A percentile compares a stretch with the other conserved stretches of the same genome.
Conservation (phyloP, 2,888 invertebrate genomes). For the Volucella inflata region DNA sequence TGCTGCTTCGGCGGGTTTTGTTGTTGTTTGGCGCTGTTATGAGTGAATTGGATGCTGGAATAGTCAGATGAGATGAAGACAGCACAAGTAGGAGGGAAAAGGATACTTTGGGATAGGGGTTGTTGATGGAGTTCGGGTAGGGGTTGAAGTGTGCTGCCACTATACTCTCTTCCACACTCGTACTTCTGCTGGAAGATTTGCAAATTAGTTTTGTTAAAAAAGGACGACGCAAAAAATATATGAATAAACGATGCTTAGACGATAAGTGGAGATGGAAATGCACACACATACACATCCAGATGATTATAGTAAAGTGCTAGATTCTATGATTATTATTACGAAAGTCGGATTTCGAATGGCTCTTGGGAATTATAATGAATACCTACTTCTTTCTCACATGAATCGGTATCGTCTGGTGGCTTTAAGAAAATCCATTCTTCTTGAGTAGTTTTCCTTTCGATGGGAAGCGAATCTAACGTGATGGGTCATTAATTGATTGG, state of each 20-base stretch:
- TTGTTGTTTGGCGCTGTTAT: slow-evolving; percentile 10
- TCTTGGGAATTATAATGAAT: slow-evolving; percentile 70
- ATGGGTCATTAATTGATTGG: slow-evolving; percentile 7
- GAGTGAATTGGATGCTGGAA: slow-evolving; percentile 30
- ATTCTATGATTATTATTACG: slow-evolving; percentile 66
- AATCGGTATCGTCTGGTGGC: slow-evolving; percentile 11
- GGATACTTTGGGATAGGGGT: neutral
- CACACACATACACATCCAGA: neutral
- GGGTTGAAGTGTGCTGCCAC: slow-evolving; percentile 11
- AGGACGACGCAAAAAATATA: slow-evolving; percentile 46
- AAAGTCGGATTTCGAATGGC: slow-evolving; percentile 59
- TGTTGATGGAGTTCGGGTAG: neutral
- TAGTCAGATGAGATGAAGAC: neutral
- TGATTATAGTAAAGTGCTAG: slow-evolving; percentile 59
- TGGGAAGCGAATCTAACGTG: neutral
- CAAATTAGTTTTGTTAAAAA: slow-evolving; percentile 72
- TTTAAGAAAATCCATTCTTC: slow-evolving; percentile 43
- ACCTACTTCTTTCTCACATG: slow-evolving; percentile 45
- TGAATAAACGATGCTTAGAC: slow-evolving; percentile 66
- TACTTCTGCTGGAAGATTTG: slow-evolving; percentile 60
- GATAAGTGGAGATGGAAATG: slow-evolving; percentile 18
- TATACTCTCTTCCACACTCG: neutral
- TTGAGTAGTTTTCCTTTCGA: neutral
- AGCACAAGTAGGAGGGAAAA: slow-evolving; percentile 9
- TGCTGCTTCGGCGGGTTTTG: slow-evolving; percentile 28